Conservation (phyloP, 2,113 vertebrate species). For the Halichoeres trimaculatus region DNA sequence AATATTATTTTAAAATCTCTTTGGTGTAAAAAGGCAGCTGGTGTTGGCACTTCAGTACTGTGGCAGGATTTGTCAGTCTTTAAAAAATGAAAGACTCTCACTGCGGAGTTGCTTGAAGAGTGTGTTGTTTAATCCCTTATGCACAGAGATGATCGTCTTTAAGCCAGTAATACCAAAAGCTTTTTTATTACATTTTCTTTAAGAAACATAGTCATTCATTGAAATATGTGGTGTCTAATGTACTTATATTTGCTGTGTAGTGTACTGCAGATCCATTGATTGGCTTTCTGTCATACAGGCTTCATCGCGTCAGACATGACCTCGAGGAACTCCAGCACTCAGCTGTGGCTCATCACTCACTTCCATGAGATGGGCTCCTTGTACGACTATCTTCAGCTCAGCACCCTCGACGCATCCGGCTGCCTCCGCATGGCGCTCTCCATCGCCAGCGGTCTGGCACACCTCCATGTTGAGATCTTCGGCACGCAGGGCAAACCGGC, state of each 20-base stretch:
- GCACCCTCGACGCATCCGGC: slow-evolving; percentile 90
- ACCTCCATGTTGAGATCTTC: slow-evolving; percentile 98
- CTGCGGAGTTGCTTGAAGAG: too few species aligned
- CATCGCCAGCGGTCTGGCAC: slow-evolving; percentile 93
- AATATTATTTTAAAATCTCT: not conserved
- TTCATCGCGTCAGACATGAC: slow-evolving; percentile 99
- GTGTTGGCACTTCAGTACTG: not conserved
- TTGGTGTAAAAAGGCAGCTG: not conserved
- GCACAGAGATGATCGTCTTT: too few species aligned
- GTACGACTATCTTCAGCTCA: slow-evolving; percentile 97
- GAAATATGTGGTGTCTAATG: too few species aligned
- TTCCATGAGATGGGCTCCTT: slow-evolving; percentile 98
- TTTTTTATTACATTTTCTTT: too few species aligned
- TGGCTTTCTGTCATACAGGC: slow-evolving; percentile 67
- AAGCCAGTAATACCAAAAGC: too few species aligned
- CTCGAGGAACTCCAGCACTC: slow-evolving; percentile 97
- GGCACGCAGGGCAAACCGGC: slow-evolving; percentile 98
- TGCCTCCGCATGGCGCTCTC: slow-evolving; percentile 95
- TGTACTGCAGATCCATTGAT: too few species aligned
- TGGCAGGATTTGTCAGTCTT: not conserved
- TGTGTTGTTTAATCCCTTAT: too few species aligned
- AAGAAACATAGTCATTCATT: too few species aligned
- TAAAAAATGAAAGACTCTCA: not conserved
- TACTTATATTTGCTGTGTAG: too few species aligned
- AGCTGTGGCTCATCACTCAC: slow-evolving; percentile 98